Percentiles rank a stretch among this genome's conserved stretches.
These are phyloP conservation scores for Tachina lurida DNA, from an alignment of 2,888 invertebrate genomes.

Conservation along the genomic window DNA sequence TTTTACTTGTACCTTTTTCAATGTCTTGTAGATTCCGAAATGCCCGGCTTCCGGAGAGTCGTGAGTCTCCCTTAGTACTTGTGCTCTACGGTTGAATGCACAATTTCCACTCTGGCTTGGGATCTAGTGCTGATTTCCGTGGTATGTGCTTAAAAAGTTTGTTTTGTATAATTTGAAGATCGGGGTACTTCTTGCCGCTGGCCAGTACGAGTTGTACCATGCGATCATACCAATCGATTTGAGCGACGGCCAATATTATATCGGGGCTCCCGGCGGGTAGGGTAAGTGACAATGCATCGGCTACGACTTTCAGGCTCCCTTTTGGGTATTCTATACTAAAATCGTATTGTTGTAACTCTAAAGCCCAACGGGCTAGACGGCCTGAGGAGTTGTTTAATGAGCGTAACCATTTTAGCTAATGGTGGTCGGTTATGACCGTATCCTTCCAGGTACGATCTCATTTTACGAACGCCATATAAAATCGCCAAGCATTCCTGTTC, in stretches of 20 bases:
- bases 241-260: not conserved
- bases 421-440: constrained; percentile 68
- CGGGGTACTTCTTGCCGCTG: not conserved
- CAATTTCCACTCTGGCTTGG: not conserved
- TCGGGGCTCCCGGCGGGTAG: not conserved
- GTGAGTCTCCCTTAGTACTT: constrained; percentile 46
- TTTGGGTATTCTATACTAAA: constrained; percentile 49
- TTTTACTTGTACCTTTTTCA: constrained; percentile 16
- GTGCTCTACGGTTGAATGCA: not conserved
- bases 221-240: constrained; percentile 28
- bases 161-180: not conserved
- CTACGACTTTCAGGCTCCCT: constrained; percentile 44
- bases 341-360: constrained; percentile 60
- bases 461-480: constrained; percentile 62
- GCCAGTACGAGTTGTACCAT: not conserved
- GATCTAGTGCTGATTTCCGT: too few relatives aligned
- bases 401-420: constrained; percentile 63
- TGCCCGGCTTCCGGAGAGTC: constrained; percentile 57
- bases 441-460: constrained; percentile 53
- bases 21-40: constrained; percentile 62
- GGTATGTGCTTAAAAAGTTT: not conserved
- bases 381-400: constrained; percentile 54
- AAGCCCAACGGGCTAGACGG: too few relatives aligned
- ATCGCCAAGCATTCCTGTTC: constrained; percentile 67
- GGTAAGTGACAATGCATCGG: constrained; percentile 52